Evolutionary conservation across 2,113 vertebrate genomes (phyloP).

Genomic region (Oxyruncus cristatus): DNA sequence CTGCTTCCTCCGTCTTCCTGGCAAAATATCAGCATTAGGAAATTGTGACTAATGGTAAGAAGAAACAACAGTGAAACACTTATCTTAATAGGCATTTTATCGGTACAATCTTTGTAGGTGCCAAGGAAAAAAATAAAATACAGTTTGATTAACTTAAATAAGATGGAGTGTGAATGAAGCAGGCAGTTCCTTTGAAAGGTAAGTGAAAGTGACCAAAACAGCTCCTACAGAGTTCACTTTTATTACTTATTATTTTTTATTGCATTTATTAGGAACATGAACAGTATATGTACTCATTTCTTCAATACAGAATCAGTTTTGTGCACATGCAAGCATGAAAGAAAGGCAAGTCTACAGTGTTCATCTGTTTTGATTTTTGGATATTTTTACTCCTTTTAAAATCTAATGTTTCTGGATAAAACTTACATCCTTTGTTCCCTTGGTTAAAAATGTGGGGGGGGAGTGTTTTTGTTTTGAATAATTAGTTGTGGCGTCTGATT

Average conservation of each 20-base stretch:
- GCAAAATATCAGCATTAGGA: slow-evolving; percentile 54
- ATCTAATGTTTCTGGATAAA: slow-evolving; percentile 52
- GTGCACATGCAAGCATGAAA: background rate
- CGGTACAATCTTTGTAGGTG: slow-evolving; percentile 20
- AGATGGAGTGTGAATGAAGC: background rate
- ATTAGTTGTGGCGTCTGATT: slow-evolving; percentile 55
- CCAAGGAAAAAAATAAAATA: slow-evolving; percentile 53
- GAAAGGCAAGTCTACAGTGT: background rate
- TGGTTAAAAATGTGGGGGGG: slow-evolving; percentile 9
- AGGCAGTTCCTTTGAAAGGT: slow-evolving; percentile 5
- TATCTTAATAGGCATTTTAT: slow-evolving; percentile 40
- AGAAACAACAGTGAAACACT: slow-evolving; percentile 17
- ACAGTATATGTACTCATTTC: slow-evolving; percentile 2
- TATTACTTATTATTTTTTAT: slow-evolving; percentile 54
- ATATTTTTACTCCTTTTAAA: slow-evolving; percentile 56
- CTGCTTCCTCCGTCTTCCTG: slow-evolving; percentile 60
- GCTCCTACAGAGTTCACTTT: slow-evolving; percentile 8
- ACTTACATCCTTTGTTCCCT: slow-evolving; percentile 55
- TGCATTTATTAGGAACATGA: background rate
- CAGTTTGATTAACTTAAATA: slow-evolving; percentile 33
- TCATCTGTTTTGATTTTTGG: slow-evolving; percentile 36
- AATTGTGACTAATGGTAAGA: slow-evolving; percentile 54
- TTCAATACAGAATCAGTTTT: background rate
- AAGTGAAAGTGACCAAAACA: slow-evolving; percentile 9
- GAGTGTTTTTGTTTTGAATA: slow-evolving; percentile 47